Evolutionary conservation across 1,140 invertebrate genomes (phyloP), one percentile per base, ranked within the genome.

Genomic region (Thaumetopoea pityocampa): DNA sequence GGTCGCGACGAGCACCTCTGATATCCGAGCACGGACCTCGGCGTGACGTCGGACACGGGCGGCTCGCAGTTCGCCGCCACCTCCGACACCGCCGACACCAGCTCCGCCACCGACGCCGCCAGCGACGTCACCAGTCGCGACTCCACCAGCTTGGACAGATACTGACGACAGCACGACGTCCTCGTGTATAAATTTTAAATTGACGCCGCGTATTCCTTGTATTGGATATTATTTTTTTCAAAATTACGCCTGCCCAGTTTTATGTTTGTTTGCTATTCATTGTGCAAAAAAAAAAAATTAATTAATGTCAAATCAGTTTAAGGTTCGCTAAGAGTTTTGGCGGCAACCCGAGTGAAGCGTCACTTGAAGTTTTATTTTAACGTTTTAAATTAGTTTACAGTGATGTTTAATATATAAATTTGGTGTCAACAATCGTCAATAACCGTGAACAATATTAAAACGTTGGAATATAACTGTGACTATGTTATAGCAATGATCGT

Each of bases 1-100:
- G 85, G 91, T 11, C 90, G 89, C 24, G 91, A 92, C 80, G 90
- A 92, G 72, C 89, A 90, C 37, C 85, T 90, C 46, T 90, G 87
- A 87, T 82, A 76, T 61, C 69, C 72, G 52, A 57, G 64, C 42
- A 65, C 73, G 15, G 74, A 63, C 12, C 44, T 59, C 26, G 66
- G 61, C 38, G 37, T 64, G 33, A 42, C 56, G 18, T 53, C 44
- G 51, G 67, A 56, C 60, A 62, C 54, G 34, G 52, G 45, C 19
- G 56, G 58, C 50, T 20, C 45, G 18, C 32, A 46, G 5, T 40
- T 22, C 14, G 38, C 50, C 27, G 53, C 47, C 43, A 35, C 38
- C 29, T 92, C 17, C 71, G 94, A 18, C 90, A 90, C 59, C 69
- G 88, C 43, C 86, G 88, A 30, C 89, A 48, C 42, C 50, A 76